phyloP scores from a whole-genome alignment of 2,888 invertebrate genomes.

The Stenoptilia bipunctidactyla region DNA sequence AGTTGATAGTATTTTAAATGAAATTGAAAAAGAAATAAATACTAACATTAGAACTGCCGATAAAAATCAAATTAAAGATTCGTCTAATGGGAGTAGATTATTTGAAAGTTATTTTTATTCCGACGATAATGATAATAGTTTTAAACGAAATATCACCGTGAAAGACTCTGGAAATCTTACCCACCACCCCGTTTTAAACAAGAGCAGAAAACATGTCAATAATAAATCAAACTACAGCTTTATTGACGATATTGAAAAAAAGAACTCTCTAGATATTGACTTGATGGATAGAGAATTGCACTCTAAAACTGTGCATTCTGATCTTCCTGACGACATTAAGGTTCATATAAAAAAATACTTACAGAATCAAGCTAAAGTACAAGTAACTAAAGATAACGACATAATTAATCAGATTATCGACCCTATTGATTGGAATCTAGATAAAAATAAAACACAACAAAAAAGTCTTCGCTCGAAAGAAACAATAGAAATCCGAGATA shows the following conservation, averaged over 20 bases:
- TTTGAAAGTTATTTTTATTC: too few relatives aligned
- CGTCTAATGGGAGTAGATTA: background rate
- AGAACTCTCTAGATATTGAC: too few relatives aligned
- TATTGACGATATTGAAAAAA: conserved; percentile 36
- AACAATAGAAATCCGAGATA: background rate
- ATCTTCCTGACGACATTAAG: conserved; percentile 44
- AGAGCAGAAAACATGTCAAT: conserved; percentile 11
- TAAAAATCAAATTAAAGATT: background rate
- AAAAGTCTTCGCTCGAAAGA: too few relatives aligned
- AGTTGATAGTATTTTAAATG: conserved; percentile 28
- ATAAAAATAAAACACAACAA: too few relatives aligned
- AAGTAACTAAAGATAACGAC: background rate
- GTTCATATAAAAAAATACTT: conserved; percentile 35
- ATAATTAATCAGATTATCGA: background rate
- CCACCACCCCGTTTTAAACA: conserved; percentile 5
- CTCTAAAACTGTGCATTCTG: conserved; percentile 16
- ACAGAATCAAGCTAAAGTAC: conserved; percentile 13
- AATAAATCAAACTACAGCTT: conserved; percentile 36
- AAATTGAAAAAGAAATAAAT: conserved; percentile 40
- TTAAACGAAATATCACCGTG: too few relatives aligned
- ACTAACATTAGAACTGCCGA: background rate
- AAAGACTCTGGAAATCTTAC: too few relatives aligned
- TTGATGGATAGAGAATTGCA: conserved; percentile 26
- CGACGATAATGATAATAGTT: too few relatives aligned
- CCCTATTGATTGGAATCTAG: background rate